phyloP scores from a whole-genome alignment of 1,140 invertebrate genomes.

The Vanessa tameamea region DNA sequence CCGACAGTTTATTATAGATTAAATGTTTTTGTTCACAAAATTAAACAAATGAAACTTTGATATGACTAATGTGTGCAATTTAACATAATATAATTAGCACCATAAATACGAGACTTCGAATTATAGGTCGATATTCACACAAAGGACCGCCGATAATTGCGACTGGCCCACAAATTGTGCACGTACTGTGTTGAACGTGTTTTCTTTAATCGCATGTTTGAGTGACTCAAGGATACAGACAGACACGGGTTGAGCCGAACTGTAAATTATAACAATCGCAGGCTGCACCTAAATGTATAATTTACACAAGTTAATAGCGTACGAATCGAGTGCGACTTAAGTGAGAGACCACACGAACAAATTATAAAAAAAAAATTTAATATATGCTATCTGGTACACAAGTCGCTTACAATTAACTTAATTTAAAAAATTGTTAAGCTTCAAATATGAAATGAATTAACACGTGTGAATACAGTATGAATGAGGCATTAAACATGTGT shows the following conservation, averaged over 20 bases:
- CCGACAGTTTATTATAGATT: neutral
- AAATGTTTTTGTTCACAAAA: neutral
- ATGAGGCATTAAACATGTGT: too few species aligned
- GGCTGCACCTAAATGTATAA: slow-evolving; percentile 43
- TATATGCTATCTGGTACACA: too few species aligned
- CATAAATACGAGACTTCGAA: slow-evolving; percentile 27
- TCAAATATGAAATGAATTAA: too few species aligned
- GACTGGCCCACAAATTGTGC: slow-evolving; percentile 48
- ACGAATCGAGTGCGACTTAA: neutral
- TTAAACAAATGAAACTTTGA: slow-evolving; percentile 14
- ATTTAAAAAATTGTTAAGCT: too few species aligned
- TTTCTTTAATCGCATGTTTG: slow-evolving; percentile 57
- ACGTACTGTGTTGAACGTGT: slow-evolving; percentile 52
- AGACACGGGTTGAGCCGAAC: slow-evolving; percentile 43
- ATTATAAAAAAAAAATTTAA: too few species aligned
- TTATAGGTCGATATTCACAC: slow-evolving; percentile 54
- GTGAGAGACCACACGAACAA: too few species aligned
- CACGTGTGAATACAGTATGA: too few species aligned
- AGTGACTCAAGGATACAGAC: slow-evolving; percentile 53
- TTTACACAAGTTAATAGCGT: slow-evolving; percentile 35
- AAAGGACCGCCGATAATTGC: slow-evolving; percentile 60
- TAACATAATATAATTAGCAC: slow-evolving; percentile 30
- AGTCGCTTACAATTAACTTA: too few species aligned
- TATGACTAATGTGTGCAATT: slow-evolving; percentile 26
- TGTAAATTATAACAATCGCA: slow-evolving; percentile 56